phyloP scores from a whole-genome alignment of 2,113 vertebrate genomes.

The Nothoprocta perdicaria region DNA sequence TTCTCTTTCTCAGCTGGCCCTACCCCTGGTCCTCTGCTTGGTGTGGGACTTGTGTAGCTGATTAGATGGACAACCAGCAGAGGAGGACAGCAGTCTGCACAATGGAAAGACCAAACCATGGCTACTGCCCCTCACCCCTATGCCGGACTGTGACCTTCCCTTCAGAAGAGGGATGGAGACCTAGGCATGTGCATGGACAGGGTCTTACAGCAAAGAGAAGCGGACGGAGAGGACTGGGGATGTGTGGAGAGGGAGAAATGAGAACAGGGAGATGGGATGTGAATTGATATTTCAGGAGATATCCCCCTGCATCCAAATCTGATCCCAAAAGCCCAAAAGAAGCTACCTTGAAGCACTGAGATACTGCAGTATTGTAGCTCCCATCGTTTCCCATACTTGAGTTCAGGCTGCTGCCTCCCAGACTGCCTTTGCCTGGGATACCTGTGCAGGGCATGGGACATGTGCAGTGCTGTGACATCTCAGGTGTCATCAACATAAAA shows the following conservation, averaged over 20 bases:
- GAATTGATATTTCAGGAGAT: background rate
- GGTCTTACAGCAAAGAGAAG: background rate
- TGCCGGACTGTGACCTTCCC: background rate
- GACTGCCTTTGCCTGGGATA: background rate
- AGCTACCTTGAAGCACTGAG: background rate
- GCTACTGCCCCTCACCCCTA: no score
- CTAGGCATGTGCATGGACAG: background rate
- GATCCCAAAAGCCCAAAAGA: accelerated
- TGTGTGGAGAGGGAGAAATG: background rate
- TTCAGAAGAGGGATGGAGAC: background rate
- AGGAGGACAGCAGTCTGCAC: background rate
- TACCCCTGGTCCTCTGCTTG: background rate
- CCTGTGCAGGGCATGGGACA: background rate
- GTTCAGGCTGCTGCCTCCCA: background rate
- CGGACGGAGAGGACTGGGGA: background rate
- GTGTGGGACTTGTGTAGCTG: background rate
- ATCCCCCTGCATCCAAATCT: background rate
- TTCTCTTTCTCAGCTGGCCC: background rate
- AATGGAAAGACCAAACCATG: background rate
- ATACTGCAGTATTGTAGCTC: background rate
- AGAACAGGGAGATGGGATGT: background rate
- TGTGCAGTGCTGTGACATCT: background rate
- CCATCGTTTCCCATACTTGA: background rate
- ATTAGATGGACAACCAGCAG: background rate
- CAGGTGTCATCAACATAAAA: background rate